Evolutionary conservation across 2,797 vertebrate genomes (phyloP), one percentile per base, ranked within the genome.

Genomic region (Enteromius paludinosus): DNA sequence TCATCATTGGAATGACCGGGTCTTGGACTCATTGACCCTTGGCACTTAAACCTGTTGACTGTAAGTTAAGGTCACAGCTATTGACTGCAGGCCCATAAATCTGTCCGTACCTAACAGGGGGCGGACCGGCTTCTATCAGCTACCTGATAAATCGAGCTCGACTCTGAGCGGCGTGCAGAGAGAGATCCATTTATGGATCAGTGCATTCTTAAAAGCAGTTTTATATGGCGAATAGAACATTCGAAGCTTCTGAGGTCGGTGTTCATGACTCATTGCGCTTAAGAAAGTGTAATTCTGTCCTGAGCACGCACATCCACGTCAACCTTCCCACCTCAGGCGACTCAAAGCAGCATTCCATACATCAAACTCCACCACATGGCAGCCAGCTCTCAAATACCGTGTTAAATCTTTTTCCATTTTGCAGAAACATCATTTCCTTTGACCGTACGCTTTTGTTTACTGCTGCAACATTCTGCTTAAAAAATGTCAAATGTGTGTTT

Each of bases 401-500:
- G 65, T 83, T 76, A 86, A 83, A 89, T 84, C 81, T 87, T 90
- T 90, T 88, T 87, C 83, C 81, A 84, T 87, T 83, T 69, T 20
- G 68, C 62, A 71, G 76, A 87, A 89, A 86, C 38, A 59, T 45
- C 11, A 72, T 76, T 84, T 88, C 68, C 87, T 87, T 88, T 84
- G 85, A 73, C 70, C 54, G 74, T 81, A 88, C 88, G 90, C 6
- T 84, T 85, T 88, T 49, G 14, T 84, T 86, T 41, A 54, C 30
- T 1, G 23, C 54, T 73, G 49, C 45, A 56, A 76, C 71, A 33
- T 68, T 82, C 43, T 6, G 1, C 30, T 43, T 1, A 64, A 64
- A 72, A 54, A n/a, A 30, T 38, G 35, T 74, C 14, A 61, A 61
- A 62, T 2, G 38, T 59, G 52, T 59, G 10, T 5, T 23, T 18